Percentiles rank a stretch among this genome's conserved stretches.
These are phyloP conservation scores for Penaeus chinensis DNA, from an alignment of 1,140 invertebrate genomes.

Conservation along the genomic window DNA sequence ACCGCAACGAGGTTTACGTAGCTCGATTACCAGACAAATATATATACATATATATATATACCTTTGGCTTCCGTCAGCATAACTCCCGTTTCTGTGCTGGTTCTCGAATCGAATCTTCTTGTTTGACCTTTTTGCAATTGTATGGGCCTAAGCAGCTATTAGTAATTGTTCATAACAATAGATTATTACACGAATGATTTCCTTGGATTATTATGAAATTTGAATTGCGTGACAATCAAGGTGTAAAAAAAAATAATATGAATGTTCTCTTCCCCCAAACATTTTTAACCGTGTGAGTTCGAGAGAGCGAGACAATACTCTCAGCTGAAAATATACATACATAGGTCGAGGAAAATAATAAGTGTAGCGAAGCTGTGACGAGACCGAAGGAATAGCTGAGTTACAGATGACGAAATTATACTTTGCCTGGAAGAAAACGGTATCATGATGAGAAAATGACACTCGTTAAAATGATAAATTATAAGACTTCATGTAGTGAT, in stretches of 20 bases:
- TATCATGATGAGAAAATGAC: too few relatives aligned
- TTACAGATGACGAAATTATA: too few relatives aligned
- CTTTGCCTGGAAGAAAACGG: too few relatives aligned
- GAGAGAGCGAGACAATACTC: not conserved
- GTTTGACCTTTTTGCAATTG: not conserved
- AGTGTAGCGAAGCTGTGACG: too few relatives aligned
- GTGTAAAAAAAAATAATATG: constrained; percentile 33
- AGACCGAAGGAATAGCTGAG: too few relatives aligned
- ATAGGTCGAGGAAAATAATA: too few relatives aligned
- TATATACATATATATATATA: not conserved
- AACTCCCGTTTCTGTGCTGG: not conserved
- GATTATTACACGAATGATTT: constrained; percentile 33
- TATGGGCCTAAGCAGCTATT: not conserved
- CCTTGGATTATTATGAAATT: constrained; percentile 50
- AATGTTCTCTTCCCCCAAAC: not conserved
- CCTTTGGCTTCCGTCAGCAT: not conserved
- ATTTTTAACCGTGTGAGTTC: not conserved
- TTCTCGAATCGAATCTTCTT: not conserved
- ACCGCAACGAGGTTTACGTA: too few relatives aligned
- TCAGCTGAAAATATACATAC: not conserved
- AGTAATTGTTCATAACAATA: not conserved
- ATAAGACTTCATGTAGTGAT: too few relatives aligned
- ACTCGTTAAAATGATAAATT: too few relatives aligned
- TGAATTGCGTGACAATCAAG: constrained; percentile 56
- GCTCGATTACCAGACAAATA: too few relatives aligned